Conservation (phyloP, 2,797 vertebrate species). For the Acestrorhynchus altus region DNA sequence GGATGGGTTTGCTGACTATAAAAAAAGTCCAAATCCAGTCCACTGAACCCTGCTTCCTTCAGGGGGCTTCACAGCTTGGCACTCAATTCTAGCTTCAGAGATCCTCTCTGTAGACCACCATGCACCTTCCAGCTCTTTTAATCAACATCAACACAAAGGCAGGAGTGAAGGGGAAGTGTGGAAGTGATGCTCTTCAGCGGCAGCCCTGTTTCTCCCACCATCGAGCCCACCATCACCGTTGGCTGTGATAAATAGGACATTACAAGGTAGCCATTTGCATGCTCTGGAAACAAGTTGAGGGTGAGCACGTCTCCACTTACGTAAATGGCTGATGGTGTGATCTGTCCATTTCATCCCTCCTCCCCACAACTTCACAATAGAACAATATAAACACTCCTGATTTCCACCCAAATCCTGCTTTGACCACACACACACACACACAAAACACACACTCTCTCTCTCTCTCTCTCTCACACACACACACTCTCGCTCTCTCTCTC, state of each 20-base stretch:
- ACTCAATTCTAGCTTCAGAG: not conserved
- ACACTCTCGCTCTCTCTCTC: not conserved
- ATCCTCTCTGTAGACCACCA: not conserved
- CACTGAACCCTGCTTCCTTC: not conserved
- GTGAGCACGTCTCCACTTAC: conserved; percentile 64
- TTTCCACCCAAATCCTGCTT: not conserved
- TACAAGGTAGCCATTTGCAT: conserved; percentile 67
- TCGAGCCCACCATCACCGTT: conserved; percentile 16
- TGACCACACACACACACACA: not conserved
- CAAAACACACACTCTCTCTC: not conserved
- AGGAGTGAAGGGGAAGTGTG: conserved; percentile 6
- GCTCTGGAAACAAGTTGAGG: conserved; percentile 64
- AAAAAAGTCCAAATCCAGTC: conserved; percentile 27
- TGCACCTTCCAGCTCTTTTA: not conserved
- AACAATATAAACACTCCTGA: not conserved
- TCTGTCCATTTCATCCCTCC: conserved; percentile 60
- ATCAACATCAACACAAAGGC: not conserved
- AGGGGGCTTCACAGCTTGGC: not conserved
- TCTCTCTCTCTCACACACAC: too few relatives aligned
- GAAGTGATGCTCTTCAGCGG: not conserved
- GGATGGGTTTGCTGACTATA: not conserved
- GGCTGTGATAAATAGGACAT: conserved; percentile 49
- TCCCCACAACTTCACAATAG: conserved; percentile 34
- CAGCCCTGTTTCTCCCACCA: not conserved
- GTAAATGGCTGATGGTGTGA: conserved; percentile 67